Evolutionary conservation across 1,140 invertebrate genomes (phyloP).

Genomic region (Triops cancriformis): DNA sequence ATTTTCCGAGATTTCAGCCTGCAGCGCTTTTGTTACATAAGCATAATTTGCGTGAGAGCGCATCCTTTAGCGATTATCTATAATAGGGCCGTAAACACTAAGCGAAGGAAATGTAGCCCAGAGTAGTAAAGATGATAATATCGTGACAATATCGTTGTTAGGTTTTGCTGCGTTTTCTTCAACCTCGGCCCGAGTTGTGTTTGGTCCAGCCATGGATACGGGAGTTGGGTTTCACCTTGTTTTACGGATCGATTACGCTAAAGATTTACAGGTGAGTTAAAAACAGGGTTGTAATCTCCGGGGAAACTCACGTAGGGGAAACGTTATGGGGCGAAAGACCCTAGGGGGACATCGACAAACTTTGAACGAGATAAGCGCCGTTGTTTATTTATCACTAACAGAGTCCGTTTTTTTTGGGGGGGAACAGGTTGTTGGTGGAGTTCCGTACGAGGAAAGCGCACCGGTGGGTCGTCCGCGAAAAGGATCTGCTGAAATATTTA

Average conservation of each 20-base stretch:
- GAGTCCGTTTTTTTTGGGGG: neutral
- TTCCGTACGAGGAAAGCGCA: conserved; percentile 78
- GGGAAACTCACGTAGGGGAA: neutral
- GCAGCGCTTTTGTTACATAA: too few relatives aligned
- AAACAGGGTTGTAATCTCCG: neutral
- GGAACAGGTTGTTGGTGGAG: conserved; percentile 48
- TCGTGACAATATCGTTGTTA: conserved; percentile 39
- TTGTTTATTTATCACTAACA: neutral
- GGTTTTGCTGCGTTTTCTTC: conserved; percentile 74
- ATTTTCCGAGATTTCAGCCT: too few relatives aligned
- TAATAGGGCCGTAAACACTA: too few relatives aligned
- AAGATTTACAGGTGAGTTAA: conserved; percentile 69
- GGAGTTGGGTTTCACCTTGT: conserved; percentile 80
- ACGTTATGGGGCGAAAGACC: too few relatives aligned
- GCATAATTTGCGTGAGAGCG: too few relatives aligned
- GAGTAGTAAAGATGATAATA: neutral
- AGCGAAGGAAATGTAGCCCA: neutral
- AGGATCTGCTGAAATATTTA: conserved; percentile 72
- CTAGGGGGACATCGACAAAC: too few relatives aligned
- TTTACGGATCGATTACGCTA: conserved; percentile 80
- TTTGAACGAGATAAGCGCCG: neutral
- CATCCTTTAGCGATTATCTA: too few relatives aligned
- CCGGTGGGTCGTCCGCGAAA: conserved; percentile 73
- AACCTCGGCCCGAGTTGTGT: conserved; percentile 62
- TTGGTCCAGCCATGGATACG: conserved; percentile 76